These are phyloP conservation scores for Junonia oenone DNA, from an alignment of 2,888 invertebrate species.

Conservation along the genomic window DNA sequence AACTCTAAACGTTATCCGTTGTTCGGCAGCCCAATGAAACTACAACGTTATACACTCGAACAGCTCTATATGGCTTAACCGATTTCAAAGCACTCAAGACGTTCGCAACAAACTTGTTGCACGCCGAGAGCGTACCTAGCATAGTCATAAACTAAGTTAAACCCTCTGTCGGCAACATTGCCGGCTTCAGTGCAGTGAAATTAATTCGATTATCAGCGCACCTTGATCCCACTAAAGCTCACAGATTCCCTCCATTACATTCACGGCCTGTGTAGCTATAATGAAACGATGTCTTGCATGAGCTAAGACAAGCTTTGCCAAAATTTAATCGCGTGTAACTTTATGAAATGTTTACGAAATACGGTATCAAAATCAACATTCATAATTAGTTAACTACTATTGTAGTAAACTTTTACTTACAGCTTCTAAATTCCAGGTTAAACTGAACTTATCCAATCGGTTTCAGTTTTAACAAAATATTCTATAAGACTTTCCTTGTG, in stretches of 20 bases:
- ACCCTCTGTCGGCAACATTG: conserved; percentile 63
- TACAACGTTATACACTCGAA: conserved; percentile 44
- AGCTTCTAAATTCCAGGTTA: no score
- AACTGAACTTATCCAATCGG: no score
- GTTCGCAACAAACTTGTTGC: conserved; percentile 74
- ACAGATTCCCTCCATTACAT: conserved; percentile 62
- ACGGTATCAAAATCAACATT: no score
- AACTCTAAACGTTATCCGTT: conserved; percentile 27
- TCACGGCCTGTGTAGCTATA: conserved; percentile 38
- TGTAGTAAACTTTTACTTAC: no score
- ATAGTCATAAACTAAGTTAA: conserved; percentile 77
- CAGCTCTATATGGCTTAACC: conserved; percentile 56
- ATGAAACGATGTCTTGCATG: conserved; percentile 38
- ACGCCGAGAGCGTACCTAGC: conserved; percentile 63
- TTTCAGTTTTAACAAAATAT: background rate
- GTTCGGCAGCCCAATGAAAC: conserved; percentile 35
- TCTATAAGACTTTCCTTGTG: background rate
- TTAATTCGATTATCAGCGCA: conserved; percentile 77
- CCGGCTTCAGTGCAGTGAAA: conserved; percentile 64
- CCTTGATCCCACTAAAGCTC: conserved; percentile 66
- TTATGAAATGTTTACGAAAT: background rate
- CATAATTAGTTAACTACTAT: no score
- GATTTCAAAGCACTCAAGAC: conserved; percentile 73
- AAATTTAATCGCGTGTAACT: background rate
- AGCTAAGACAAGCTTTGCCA: background rate